phyloP scores from a whole-genome alignment of 2,113 vertebrate species.

The Danio rerio region GRCz12tu NC_133183.1:5653501-5654000 shows the following conservation, averaged over 20 bases:
- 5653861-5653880: too few species aligned
- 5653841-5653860: slow-evolving; percentile 8
- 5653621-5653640: slow-evolving; percentile 99
- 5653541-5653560: slow-evolving; percentile 86
- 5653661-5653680: slow-evolving; percentile 93
- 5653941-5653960: too few species aligned
- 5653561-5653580: slow-evolving; percentile 96
- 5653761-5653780: slow-evolving; percentile 79
- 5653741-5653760: slow-evolving; percentile 91
- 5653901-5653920: too few species aligned
- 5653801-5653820: slow-evolving; percentile 71
- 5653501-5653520: slow-evolving; percentile 91
- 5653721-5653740: slow-evolving; percentile 99
- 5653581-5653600: slow-evolving; percentile 98
- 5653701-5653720: slow-evolving; percentile 99
- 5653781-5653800: slow-evolving; percentile 69
- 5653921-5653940: too few species aligned
- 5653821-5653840: slow-evolving; percentile 63
- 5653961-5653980: too few species aligned
- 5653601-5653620: slow-evolving; percentile 99
- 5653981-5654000: too few species aligned
- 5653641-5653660: slow-evolving; percentile 99
- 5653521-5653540: slow-evolving; percentile 98
- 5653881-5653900: too few species aligned
- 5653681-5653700: slow-evolving; percentile 97